Base-by-base conservation (phyloP, 2,888 invertebrate genomes). In the Thalpophila matura region DNA sequence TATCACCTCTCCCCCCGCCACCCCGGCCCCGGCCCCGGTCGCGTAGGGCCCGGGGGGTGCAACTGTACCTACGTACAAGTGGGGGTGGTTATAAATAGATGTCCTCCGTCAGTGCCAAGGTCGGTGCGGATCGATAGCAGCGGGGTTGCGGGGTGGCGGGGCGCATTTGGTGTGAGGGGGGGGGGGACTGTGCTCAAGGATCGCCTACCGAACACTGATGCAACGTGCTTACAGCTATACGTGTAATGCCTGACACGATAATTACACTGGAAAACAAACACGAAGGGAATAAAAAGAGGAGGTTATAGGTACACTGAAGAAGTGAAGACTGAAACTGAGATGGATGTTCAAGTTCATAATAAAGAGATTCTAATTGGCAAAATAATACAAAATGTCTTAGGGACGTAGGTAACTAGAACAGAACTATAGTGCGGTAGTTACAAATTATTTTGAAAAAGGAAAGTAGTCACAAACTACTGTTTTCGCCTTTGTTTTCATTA, bases 21-120 rank as follows among this genome's bases (percentile, higher is more conserved):
- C 9, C 18, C 27, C 2, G 0, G 9, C 16, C n/a, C 12, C 2
- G 2, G 1, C 4, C 7, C 57, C 29, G 22, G 16, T 10, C 1
- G 20, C 26, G 12, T 0, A 33, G 24, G 9, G 22, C 6, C 26
- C 9, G 26, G 49, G 37, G 38, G 71, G 43, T 60, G 57, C 63
- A 45, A 42, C 55, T 46, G 61, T 61, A 53, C 46, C 22, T 57
- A 31, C 45, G 53, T 42, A 46, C 46, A 40, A 62, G 45, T 57
- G 35, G 65, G 59, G 67, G 60, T 35, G 50, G 57, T 47, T 89
- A 90, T 89, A 89, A 90, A 90, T 89, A 89, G 87, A 68, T 81
- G 89, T 84, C 90, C 90, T 89, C 84, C 79, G 85, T 89, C 90
- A 91, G 84, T 90, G 91, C 90, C 91, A 91, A 91, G 91, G 91